Evolutionary conservation across 1,140 invertebrate genomes (phyloP).

Genomic region (Amyelois transitella): DNA sequence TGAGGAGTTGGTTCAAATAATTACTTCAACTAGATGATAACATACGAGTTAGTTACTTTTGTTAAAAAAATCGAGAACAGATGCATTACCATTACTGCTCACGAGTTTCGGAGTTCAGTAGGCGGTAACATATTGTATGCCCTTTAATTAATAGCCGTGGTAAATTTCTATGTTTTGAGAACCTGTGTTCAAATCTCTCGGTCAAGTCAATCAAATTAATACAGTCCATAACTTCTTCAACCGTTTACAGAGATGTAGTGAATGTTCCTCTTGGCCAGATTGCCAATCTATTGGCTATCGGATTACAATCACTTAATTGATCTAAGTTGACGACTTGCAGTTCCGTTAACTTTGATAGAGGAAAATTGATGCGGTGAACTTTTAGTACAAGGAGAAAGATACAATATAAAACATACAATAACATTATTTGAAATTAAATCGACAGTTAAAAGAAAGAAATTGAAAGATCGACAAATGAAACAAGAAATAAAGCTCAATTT

Average conservation of each 20-base stretch:
- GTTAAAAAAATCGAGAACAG: too few relatives aligned
- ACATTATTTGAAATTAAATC: too few relatives aligned
- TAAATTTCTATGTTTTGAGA: not conserved
- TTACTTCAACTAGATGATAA: too few relatives aligned
- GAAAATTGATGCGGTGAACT: too few relatives aligned
- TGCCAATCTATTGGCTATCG: conserved; percentile 14
- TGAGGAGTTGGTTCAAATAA: too few relatives aligned
- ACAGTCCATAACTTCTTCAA: not conserved
- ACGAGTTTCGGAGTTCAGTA: not conserved
- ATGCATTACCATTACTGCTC: too few relatives aligned
- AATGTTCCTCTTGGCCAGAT: conserved; percentile 1
- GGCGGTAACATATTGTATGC: not conserved
- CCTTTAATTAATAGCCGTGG: not conserved
- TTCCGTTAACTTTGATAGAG: conserved; percentile 21
- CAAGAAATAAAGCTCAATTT: not conserved
- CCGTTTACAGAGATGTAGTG: conserved; percentile 1
- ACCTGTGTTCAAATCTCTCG: not conserved
- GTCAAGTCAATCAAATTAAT: conserved; percentile 1
- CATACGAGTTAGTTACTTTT: too few relatives aligned
- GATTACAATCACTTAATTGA: conserved; percentile 37
- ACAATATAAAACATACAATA: too few relatives aligned
- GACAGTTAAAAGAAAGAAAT: too few relatives aligned
- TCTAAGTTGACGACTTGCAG: conserved; percentile 22
- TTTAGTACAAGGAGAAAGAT: too few relatives aligned
- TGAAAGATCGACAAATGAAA: too few relatives aligned